Evolutionary conservation across 2,797 vertebrate species (phyloP), one percentile per base, ranked within the genome.

Genomic region (Pachyuromys duprasi): DNA sequence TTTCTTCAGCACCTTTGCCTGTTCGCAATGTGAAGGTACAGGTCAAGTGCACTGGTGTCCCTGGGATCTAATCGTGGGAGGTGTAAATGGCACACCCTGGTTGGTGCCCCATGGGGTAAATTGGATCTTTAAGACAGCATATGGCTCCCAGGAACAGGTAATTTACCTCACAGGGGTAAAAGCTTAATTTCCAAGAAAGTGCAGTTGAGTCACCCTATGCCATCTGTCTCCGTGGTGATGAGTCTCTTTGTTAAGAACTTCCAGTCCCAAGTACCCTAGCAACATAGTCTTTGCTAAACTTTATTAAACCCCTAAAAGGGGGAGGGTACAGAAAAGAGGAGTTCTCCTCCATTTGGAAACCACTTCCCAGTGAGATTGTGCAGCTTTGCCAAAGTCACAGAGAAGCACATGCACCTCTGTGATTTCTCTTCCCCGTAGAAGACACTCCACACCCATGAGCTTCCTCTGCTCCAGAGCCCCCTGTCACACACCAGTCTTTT

Each of bases 121-220:
- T 97, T 97, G 96, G 67, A 94, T 97, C 96, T 97, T 96, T 96
- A 95, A 94, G 90, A 92, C 91, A 90, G 86, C 97, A 97, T 96
- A 97, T 97, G 97, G 97, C 89, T 97, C 95, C 80, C 72, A 82
- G 62, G 86, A 94, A 94, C 97, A 96, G 96, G 96, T 95, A 97
- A 97, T 98, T 97, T 97, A 97, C 97, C 96, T 97, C 97, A 92
- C 93, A 95, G 91, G 96, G 91, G 83, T 96, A 93, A 97, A 87
- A 93, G 89, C 78, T 94, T 89, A 80, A 94, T 97, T 96, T 96
- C 82, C 90, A 89, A 89, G 89, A 92, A 79, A 89, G 80, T 80
- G 15, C 89, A 69, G 76, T 88, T 88, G 70, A 72, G 55, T 80
- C 70, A 36, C 97, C 89, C 95, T 94, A 81, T 45, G 92, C 97